A percentile compares a stretch with the other conserved stretches of the same genome.
Evolutionary conservation across 1,140 invertebrate genomes (phyloP).

Genomic region (Palaemon carinicauda): DNA sequence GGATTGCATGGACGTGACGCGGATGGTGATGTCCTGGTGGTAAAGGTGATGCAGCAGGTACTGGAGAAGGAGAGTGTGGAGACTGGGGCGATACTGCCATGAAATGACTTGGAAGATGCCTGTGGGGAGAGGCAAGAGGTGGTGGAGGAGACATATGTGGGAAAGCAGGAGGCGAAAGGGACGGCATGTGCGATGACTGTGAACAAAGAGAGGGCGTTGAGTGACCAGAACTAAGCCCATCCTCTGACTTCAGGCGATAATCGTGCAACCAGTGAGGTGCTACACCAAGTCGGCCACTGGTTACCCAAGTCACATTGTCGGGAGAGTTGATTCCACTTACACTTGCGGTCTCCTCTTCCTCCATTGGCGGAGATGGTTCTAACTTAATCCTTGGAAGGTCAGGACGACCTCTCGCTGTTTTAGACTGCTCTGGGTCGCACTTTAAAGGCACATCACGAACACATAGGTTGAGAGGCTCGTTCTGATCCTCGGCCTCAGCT

Average conservation of each 20-base stretch:
- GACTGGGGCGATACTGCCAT: conserved; percentile 32
- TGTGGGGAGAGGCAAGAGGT: conserved; percentile 8
- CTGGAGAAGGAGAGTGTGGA: conserved; percentile 6
- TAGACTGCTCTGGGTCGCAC: conserved; percentile 26
- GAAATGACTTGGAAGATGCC: conserved; percentile 15
- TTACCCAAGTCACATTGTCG: conserved; percentile 24
- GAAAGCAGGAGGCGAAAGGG: conserved; percentile 51
- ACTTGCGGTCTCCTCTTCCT: neutral
- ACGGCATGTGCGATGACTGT: conserved; percentile 57
- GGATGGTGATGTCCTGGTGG: conserved; percentile 26
- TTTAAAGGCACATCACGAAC: conserved; percentile 72
- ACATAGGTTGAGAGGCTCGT: conserved; percentile 85
- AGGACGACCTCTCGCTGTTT: conserved; percentile 2
- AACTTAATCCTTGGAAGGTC: conserved; percentile 27
- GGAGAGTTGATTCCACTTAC: conserved; percentile 14
- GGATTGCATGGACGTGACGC: conserved; percentile 41
- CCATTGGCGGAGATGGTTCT: conserved; percentile 30
- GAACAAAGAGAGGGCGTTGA: conserved; percentile 59
- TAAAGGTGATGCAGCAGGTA: conserved; percentile 21
- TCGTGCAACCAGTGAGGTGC: conserved; percentile 53
- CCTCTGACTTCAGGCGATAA: conserved; percentile 58
- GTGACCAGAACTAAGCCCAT: conserved; percentile 58
- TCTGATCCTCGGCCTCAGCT: conserved; percentile 65
- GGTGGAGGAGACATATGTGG: conserved; percentile 38
- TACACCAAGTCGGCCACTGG: conserved; percentile 11